These are phyloP conservation scores for Lasioglossum oenotherae DNA, from an alignment of 2,888 invertebrate genomes.

Conservation along the genomic window DNA sequence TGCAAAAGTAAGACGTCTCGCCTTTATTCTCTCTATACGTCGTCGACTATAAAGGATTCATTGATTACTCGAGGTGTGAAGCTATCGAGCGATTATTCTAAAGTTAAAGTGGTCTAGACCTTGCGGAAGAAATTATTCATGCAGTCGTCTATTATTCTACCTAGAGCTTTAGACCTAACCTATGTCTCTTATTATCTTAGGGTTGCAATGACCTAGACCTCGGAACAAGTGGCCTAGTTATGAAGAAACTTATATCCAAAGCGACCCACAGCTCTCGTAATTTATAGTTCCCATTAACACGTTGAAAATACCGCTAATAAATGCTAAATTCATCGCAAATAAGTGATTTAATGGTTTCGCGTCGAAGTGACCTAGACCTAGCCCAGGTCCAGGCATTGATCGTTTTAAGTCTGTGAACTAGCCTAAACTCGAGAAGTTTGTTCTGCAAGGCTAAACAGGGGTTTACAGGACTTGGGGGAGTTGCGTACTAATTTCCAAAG, in stretches of 20 bases:
- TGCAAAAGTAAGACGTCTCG: too few relatives aligned
- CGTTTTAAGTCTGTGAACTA: background rate
- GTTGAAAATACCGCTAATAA: background rate
- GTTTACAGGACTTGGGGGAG: background rate
- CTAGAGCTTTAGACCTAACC: background rate
- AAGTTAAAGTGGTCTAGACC: background rate
- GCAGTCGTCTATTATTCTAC: background rate
- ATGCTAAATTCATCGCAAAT: background rate
- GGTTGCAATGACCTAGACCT: background rate
- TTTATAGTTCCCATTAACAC: background rate
- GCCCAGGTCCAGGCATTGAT: background rate
- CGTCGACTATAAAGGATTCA: background rate
- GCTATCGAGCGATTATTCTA: background rate
- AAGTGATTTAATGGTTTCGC: background rate
- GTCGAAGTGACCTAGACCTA: background rate
- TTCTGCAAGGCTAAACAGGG: background rate
- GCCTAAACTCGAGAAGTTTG: background rate
- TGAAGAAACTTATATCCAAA: background rate
- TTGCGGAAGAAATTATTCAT: background rate
- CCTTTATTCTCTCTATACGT: too few relatives aligned
- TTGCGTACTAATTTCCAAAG: background rate
- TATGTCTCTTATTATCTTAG: background rate
- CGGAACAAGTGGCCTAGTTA: background rate
- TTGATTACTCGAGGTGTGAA: background rate
- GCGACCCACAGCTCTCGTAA: background rate